Percentiles rank a stretch among this genome's conserved stretches.
phyloP scores from a whole-genome alignment of 1,140 invertebrate species.

The Onthophagus taurus region DNA sequence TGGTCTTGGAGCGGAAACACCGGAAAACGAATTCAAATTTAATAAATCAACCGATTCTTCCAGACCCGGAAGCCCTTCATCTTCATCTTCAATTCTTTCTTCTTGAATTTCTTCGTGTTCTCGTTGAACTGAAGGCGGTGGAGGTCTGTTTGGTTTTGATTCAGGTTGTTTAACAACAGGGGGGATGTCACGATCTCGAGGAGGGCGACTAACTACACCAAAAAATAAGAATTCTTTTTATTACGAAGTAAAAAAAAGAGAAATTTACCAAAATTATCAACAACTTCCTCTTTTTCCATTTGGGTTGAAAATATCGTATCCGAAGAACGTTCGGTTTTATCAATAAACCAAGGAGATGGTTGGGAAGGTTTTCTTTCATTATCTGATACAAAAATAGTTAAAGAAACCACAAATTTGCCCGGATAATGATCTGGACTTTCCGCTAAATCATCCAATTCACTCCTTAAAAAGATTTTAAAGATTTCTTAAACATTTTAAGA shows the following conservation, averaged over 20 bases:
- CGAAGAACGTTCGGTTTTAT: slow-evolving; percentile 46
- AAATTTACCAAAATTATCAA: slow-evolving; percentile 63
- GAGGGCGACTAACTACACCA: too few relatives aligned
- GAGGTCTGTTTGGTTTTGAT: too few relatives aligned
- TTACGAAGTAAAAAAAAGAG: slow-evolving; percentile 6
- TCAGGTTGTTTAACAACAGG: too few relatives aligned
- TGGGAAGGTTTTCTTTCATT: slow-evolving; percentile 50
- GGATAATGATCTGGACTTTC: slow-evolving; percentile 72
- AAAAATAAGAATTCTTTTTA: not conserved
- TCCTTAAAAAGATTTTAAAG: slow-evolving; percentile 39
- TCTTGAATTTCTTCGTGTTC: slow-evolving; percentile 28
- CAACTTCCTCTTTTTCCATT: slow-evolving; percentile 72
- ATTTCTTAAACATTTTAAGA: not conserved
- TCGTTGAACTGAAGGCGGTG: slow-evolving; percentile 34
- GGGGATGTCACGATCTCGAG: slow-evolving; percentile 19
- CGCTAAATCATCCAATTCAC: slow-evolving; percentile 70
- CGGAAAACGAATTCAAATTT: slow-evolving; percentile 39
- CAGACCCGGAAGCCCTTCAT: not conserved
- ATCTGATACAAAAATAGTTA: slow-evolving; percentile 66
- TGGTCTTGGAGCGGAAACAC: slow-evolving; percentile 18
- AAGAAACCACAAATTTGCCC: slow-evolving; percentile 57
- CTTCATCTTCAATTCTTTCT: slow-evolving; percentile 11
- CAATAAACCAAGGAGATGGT: slow-evolving; percentile 68
- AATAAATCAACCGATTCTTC: slow-evolving; percentile 40
- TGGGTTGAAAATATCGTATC: slow-evolving; percentile 66